Conservation (phyloP, 1,140 invertebrate genomes). For the Macrosteles quadrilineatus region DNA sequence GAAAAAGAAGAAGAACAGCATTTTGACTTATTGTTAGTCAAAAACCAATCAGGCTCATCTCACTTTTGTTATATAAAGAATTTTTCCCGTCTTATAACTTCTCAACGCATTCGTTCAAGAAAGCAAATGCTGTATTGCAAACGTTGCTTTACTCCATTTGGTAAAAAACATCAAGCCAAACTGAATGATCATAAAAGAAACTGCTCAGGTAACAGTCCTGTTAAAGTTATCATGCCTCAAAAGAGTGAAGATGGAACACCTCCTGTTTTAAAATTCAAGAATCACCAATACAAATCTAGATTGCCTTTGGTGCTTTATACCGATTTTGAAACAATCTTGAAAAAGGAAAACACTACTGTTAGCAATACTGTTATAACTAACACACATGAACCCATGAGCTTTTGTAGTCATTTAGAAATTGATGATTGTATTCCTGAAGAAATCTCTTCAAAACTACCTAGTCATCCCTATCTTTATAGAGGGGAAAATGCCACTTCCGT, state of each 20-base stretch:
- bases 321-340: constrained; percentile 26
- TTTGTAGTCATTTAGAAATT: constrained; percentile 10
- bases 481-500: background rate
- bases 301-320: constrained; percentile 21
- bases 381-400: constrained; percentile 27
- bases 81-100: background rate
- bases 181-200: constrained; percentile 8
- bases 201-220: constrained; percentile 4
- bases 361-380: constrained; percentile 1
- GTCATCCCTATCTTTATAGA: constrained; percentile 26
- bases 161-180: background rate
- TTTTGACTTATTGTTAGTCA: constrained; percentile 18
- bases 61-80: constrained; percentile 31
- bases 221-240: constrained; percentile 1
- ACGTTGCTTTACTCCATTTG: constrained; percentile 26
- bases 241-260: background rate
- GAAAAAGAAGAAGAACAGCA: constrained; percentile 7
- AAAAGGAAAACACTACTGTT: background rate
- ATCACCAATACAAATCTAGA: constrained; percentile 13
- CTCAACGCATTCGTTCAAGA: background rate
- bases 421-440: background rate
- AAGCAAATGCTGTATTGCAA: constrained; percentile 10
- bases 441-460: constrained; percentile 10
- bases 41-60: background rate
- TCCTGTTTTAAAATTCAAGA: constrained; percentile 25